Conservation (phyloP, 2,888 invertebrate species). For the Rhagonycha lutea region DNA sequence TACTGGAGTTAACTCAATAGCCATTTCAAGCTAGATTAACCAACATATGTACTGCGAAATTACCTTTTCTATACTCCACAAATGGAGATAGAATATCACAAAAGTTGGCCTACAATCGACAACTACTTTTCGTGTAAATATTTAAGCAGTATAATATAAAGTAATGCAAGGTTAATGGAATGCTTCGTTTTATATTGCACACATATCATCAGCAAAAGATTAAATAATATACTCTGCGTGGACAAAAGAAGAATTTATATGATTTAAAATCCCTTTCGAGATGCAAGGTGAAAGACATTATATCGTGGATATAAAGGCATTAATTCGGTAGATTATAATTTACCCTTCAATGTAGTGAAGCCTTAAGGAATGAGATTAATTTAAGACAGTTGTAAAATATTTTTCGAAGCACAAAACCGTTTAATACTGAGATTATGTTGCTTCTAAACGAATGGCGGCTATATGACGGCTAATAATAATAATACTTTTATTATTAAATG, state of each 20-base stretch:
- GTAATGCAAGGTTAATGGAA: neutral
- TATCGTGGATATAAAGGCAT: neutral
- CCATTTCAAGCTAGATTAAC: slow-evolving; percentile 47
- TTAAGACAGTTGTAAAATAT: neutral
- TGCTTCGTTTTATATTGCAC: neutral
- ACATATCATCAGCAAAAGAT: too few relatives aligned
- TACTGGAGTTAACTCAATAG: slow-evolving; percentile 45
- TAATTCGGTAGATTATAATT: neutral
- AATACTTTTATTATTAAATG: neutral
- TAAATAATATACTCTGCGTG: too few relatives aligned
- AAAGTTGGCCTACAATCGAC: neutral
- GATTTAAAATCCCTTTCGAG: neutral
- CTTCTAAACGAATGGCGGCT: neutral
- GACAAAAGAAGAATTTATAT: neutral
- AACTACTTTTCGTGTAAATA: neutral
- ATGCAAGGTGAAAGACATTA: neutral
- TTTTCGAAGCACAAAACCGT: neutral
- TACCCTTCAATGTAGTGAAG: neutral
- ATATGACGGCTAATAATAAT: neutral
- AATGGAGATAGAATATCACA: slow-evolving; percentile 10
- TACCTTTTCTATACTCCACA: slow-evolving; percentile 27
- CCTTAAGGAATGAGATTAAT: neutral
- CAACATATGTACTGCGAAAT: slow-evolving; percentile 45
- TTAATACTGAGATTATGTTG: neutral
- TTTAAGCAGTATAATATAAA: neutral